Base-by-base conservation (phyloP, 1,140 invertebrate genomes). In the Pogonognathellus flavescens region DNA sequence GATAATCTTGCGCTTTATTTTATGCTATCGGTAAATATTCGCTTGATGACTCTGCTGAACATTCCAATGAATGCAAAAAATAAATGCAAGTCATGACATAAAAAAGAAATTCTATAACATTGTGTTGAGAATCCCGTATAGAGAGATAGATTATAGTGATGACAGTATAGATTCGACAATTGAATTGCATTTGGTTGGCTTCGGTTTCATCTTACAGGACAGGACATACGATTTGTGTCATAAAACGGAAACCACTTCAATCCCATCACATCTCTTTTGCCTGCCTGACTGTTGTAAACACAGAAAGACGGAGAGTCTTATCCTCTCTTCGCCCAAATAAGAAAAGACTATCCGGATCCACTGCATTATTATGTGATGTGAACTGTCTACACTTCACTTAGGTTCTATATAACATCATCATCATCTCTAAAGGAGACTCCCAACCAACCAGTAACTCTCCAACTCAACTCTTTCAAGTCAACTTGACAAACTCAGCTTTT, bases 231-330 rank as follows among this genome's bases (percentile, higher is more conserved):
- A 31, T 25, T 22, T 14, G 18, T 81, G 76, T 85, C 84, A 85
- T 85, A 85, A 85, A 85, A 81, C 85, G 85, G 85, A 86, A 86
- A 86, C 50, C 81, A 72, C 85, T 85, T 81, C 84, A 81, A 83
- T 83, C 70, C 49, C 81, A 76, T 80, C n/a, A 20, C 62, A 66
- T 66, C 62, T 66, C 62, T 66, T 22, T 18, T 13, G 20, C 20
- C 25, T 25, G 62, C 22, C 22, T 41, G 31, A 41, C 31, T 41
- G 31, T 41, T 41, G 31, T 41, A 41, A 41, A 41, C 31, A 41
- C 31, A 41, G 31, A 41, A 41, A 41, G 31, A 41, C 31, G 31
- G 31, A 41, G 31, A 41, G 31, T 41, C 31, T 41, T 41, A 1
- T 41, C 6, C 31, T 41, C 6, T 41, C 31, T 41, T 66, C 13